Percentiles rank a stretch among this genome's conserved stretches.
phyloP scores from a whole-genome alignment of 1,140 invertebrate species.

The Halesus radiatus region DNA sequence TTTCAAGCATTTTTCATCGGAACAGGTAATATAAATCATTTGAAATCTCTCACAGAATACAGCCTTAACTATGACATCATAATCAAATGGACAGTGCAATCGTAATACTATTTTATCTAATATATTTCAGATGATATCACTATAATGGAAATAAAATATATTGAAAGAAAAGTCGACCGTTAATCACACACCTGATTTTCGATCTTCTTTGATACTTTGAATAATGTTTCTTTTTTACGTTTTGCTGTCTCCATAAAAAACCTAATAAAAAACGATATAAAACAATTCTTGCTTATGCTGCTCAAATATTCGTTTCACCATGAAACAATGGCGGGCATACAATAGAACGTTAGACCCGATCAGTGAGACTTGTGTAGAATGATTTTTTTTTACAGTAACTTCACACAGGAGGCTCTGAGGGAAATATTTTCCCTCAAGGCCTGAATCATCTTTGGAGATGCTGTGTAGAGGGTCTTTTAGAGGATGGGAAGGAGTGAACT shows the following conservation, averaged over 20 bases:
- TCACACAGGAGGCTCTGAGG: too few relatives aligned
- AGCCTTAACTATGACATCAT: constrained; percentile 13
- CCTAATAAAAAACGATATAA: not conserved
- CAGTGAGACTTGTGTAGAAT: not conserved
- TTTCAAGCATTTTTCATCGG: too few relatives aligned
- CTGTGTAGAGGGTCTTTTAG: too few relatives aligned
- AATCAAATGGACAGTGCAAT: not conserved
- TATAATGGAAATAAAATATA: not conserved
- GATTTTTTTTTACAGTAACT: too few relatives aligned
- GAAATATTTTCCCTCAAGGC: too few relatives aligned
- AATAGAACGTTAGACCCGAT: not conserved
- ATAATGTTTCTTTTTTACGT: not conserved
- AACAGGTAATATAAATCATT: not conserved
- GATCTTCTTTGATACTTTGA: not conserved
- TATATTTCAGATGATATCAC: constrained; percentile 1
- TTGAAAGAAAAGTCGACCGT: not conserved
- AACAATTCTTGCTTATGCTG: not conserved
- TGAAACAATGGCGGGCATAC: not conserved
- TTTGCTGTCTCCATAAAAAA: not conserved
- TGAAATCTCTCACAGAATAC: not conserved
- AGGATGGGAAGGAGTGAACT: too few relatives aligned
- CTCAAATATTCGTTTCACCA: not conserved
- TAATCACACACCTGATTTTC: not conserved
- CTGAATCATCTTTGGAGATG: too few relatives aligned
- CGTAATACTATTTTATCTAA: not conserved